phyloP scores from a whole-genome alignment of 1,140 invertebrate species.

The Drosophila tristis region DNA sequence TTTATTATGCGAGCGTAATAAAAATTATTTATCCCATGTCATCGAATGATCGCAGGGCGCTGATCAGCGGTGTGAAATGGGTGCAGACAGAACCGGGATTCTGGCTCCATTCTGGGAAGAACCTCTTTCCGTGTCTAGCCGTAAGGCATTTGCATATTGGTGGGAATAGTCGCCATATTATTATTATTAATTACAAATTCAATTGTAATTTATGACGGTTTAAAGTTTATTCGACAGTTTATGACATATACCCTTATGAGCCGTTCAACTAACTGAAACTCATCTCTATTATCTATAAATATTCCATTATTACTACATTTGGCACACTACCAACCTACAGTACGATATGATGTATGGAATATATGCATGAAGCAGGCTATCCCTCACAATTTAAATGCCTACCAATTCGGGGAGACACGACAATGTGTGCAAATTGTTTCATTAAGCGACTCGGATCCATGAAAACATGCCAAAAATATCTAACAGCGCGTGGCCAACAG shows the following conservation, averaged over 20 bases:
- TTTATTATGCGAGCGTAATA: constrained; percentile 46
- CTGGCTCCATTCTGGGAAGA: constrained; percentile 13
- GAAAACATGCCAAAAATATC: constrained; percentile 52
- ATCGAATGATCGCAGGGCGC: constrained; percentile 18
- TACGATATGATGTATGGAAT: constrained; percentile 30
- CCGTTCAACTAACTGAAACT: constrained; percentile 29
- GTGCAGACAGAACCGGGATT: constrained; percentile 6
- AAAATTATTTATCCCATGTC: constrained; percentile 59
- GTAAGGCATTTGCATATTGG: constrained; percentile 51
- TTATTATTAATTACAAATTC: constrained; percentile 54
- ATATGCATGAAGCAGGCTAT: constrained; percentile 1
- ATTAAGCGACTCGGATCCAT: constrained; percentile 41
- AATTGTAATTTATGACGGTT: constrained; percentile 59
- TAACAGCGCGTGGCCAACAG: constrained; percentile 49
- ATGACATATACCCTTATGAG: constrained; percentile 38
- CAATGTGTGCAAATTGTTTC: constrained; percentile 72
- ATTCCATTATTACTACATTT: constrained; percentile 9
- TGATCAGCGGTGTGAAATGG: constrained; percentile 25
- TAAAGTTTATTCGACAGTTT: constrained; percentile 61
- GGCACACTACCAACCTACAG: constrained; percentile 6
- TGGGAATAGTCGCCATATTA: constrained; percentile 10
- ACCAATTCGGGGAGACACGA: constrained; percentile 24
- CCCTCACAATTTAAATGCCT: constrained; percentile 11
- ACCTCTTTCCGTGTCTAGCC: constrained; percentile 35
- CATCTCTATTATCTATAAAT: constrained; percentile 36